Evolutionary conservation across 1,140 invertebrate genomes (phyloP).

Genomic region (Brachionus rubens): DNA sequence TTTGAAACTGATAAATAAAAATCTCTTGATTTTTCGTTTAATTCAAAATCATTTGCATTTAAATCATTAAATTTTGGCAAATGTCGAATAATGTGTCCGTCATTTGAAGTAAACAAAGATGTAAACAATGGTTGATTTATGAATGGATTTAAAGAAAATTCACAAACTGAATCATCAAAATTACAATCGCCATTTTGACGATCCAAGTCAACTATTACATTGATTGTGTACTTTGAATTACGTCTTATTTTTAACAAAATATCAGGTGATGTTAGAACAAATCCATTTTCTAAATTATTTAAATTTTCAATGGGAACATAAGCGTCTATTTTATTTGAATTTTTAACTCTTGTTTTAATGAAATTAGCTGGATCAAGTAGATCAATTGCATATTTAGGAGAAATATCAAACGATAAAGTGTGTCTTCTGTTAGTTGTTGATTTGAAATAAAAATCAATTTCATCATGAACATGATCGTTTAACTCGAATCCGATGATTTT

Average conservation of each 20-base stretch:
- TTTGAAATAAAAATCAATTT: constrained; percentile 1
- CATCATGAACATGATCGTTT: background rate
- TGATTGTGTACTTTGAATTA: background rate
- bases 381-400: background rate
- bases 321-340: background rate
- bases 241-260: background rate
- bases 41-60: background rate
- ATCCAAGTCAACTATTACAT: background rate
- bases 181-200: constrained; percentile 1
- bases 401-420: background rate
- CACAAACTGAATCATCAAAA: constrained; percentile 32
- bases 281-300: background rate
- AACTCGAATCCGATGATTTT: background rate
- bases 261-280: background rate
- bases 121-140: background rate
- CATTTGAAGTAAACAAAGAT: background rate
- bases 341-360: constrained; percentile 1
- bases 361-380: background rate
- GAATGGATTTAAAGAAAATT: background rate
- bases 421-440: background rate
- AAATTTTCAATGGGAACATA: background rate
- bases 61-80: background rate
- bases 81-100: background rate
- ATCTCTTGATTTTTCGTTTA: background rate
- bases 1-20: constrained; percentile 23